Base-by-base conservation (phyloP, 2,113 vertebrate species). In the Xiphias gladius region DNA sequence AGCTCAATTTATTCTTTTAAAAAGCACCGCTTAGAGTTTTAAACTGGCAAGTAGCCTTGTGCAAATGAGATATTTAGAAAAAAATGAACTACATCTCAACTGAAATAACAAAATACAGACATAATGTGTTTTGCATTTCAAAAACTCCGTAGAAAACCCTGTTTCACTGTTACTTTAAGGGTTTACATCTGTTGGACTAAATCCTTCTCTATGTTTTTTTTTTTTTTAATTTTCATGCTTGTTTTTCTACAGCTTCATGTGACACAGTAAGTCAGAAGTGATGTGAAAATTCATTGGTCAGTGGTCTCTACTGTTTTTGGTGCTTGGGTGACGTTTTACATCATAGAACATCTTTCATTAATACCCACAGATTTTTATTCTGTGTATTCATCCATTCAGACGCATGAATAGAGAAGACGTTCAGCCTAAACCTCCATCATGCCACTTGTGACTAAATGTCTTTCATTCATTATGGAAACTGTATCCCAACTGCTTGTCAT, bases 401-500 rank as follows among this genome's bases (percentile, higher is more conserved):
- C 63, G 8, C 26, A 39, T 39, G 0, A 46, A 61, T 14, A 32
- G n/a, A 58, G 37, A 43, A 43, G 26, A 58, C 16, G 19, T 63
- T 35, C 1, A 1, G 7, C 7, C 26, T 62, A 17, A 66, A 48
- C 35, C 8, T 69, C 28, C 35, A 43, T 13, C 48, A 32, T 66
- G 50, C 59, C 64, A 83, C 78, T 79, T 86, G 77, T 82, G 68
- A 73, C 64, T 63, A 4, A 61, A 43, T 74, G 68, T 84, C 74
- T 82, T 83, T 86, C 76, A 84, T 73, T 87, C 70, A 76, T 50
- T 30, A 57, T 55, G 78, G 76, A 84, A 88, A 90, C 65, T 43
- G 52, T 41, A 69, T 72, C 55, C 62, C 28, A 11, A 43, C 64
- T 69, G 75, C 62, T 37, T 4, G 26, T 59, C 62, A 71, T 74